Evolutionary conservation across 2,888 invertebrate species (phyloP), one percentile per base, ranked within the genome.

Genomic region (Tiliacea aurago): DNA sequence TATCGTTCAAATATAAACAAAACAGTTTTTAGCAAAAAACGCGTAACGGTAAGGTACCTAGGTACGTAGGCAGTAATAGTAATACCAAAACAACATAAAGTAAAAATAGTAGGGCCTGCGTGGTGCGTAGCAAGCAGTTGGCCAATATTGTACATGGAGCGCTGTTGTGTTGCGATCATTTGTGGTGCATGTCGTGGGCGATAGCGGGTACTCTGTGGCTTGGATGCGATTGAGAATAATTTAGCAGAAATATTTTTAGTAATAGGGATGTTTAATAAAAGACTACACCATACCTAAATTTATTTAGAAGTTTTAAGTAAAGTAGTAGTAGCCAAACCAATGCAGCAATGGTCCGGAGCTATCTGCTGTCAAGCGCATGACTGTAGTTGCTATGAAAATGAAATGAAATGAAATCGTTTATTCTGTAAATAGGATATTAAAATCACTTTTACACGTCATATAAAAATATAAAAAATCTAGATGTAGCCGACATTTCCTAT

Each of bases 131-230:
- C 79, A 70, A 83, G 70, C 74, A 78, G 83, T 86, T 81, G 80
- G 84, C 85, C 79, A 87, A 86, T 86, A 72, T 82, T 77, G 70
- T 75, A 78, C 86, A 86, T 76, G 68, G 81, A 70, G 78, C 73
- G 61, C 76, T 82, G 78, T 80, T 59, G 71, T 73, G 73, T 49
- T 65, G 78, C 67, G 70, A 76, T 41, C 59, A 10, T 7, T 4
- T 10, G 62, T 56, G 82, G 78, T 33, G 5, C 61, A 23, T 37
- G 62, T 0, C 23, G 63, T 0, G 13, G 28, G 69, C 41, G 13
- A 0, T 0, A 56, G 80, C 79, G 83, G 23, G 18, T 13, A 3
- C n/a, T 1, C 13, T 33, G 28, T 5, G n/a, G 33, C 18, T 18
- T 23, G 37, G 10, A n/a, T 65, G 10, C 18, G 5, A 11, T n/a